A percentile compares a stretch with the other conserved stretches of the same genome.
phyloP scores from a whole-genome alignment of 2,797 vertebrate species.

The Cichlasoma orientale region DNA sequence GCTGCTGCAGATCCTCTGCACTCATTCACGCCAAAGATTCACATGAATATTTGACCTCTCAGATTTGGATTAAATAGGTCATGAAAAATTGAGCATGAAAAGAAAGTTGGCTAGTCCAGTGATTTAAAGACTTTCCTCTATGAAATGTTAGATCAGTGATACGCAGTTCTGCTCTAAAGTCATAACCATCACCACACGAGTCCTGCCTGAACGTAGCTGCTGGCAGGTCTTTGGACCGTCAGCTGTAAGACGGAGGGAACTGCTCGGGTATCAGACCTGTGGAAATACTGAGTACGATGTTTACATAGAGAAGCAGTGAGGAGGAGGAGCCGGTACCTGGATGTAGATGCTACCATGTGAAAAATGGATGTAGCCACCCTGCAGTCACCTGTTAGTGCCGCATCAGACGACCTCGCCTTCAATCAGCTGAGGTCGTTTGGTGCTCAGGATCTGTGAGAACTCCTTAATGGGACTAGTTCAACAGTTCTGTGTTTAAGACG shows the following conservation, averaged over 20 bases:
- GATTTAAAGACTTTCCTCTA: neutral
- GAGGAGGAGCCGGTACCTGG: too few species aligned
- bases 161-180: neutral
- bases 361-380: neutral
- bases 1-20: neutral
- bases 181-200: neutral
- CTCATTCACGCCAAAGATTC: too few species aligned
- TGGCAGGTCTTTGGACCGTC: neutral
- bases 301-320: too few species aligned
- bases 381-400: too few species aligned
- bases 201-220: accelerated
- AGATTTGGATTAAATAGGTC: neutral
- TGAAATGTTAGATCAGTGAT: neutral
- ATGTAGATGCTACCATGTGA: neutral
- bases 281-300: too few species aligned
- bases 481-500: neutral
- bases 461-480: too few species aligned
- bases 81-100: neutral
- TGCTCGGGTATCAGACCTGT: neutral
- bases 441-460: accelerated
- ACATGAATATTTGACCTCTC: neutral
- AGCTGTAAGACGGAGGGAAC: neutral
- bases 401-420: neutral
- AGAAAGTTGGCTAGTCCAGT: neutral
- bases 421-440: neutral